Conservation (phyloP, 2,888 invertebrate species). For the Nomada ferruginata region DNA sequence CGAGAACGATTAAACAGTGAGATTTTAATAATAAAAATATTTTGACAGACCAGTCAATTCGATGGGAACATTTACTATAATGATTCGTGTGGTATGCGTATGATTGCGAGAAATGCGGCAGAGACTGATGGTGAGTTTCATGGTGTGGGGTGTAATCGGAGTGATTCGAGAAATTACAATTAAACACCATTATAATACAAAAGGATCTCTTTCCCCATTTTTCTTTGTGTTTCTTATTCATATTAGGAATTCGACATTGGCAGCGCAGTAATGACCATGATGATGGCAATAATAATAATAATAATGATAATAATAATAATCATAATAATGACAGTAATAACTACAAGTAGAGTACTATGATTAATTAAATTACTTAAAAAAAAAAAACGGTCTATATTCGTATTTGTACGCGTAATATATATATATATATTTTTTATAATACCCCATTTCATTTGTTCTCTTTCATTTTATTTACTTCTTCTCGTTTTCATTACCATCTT, state of each 20-base stretch:
- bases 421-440: slow-evolving; percentile 61
- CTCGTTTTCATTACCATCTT: neutral
- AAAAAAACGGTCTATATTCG: slow-evolving; percentile 61
- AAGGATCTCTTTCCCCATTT: slow-evolving; percentile 43
- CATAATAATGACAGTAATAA: slow-evolving; percentile 47
- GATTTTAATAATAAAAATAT: slow-evolving; percentile 84
- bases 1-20: slow-evolving; percentile 83
- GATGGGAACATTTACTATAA: slow-evolving; percentile 74
- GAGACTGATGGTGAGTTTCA: slow-evolving; percentile 7
- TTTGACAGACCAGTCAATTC: slow-evolving; percentile 79
- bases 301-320: slow-evolving; percentile 54
- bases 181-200: slow-evolving; percentile 71
- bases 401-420: slow-evolving; percentile 76
- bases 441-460: slow-evolving; percentile 40
- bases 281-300: slow-evolving; percentile 57
- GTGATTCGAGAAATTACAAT: slow-evolving; percentile 58
- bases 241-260: slow-evolving; percentile 68
- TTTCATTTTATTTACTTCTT: neutral
- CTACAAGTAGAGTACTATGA: slow-evolving; percentile 55
- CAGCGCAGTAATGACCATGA: slow-evolving; percentile 57
- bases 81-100: slow-evolving; percentile 73
- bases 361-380: slow-evolving; percentile 72
- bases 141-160: neutral
- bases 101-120: slow-evolving; percentile 72
- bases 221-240: slow-evolving; percentile 37